Base-by-base conservation (phyloP, 2,888 invertebrate genomes). In the Teleogryllus oceanicus region DNA sequence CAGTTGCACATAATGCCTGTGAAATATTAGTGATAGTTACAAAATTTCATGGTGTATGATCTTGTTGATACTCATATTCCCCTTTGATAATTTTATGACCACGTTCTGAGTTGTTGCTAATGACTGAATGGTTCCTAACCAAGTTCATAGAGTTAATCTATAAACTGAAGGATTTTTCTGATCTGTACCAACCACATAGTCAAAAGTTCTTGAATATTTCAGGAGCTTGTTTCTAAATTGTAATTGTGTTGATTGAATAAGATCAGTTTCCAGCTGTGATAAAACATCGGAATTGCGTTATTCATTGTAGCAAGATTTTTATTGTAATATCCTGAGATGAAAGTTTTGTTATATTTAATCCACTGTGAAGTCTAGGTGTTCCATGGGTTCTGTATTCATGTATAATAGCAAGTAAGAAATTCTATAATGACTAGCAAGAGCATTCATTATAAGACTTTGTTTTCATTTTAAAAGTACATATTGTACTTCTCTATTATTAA, bases 31-130 rank as follows among this genome's bases (percentile, higher is more conserved):
- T 37, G 37, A 37, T 37, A 37, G 37, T 37, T 62, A n/a, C n/a
- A 62, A n/a, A 62, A 62, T 62, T 62, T n/a, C 62, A 62, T 62
- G n/a, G 62, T 62, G 62, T 62, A 62, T 62, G 62, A 62, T 62
- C 62, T 62, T 62, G 62, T 62, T 62, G n/a, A 62, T 18, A 18
- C 62, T 18, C n/a, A n/a, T 62, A 62, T 62, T 62, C n/a, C 62
- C n/a, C n/a, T 62, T 18, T 12, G 16, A 18, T 18, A 62, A 18
- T 62, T 62, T 62, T 18, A 18, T 18, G 62, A n/a, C 62, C 62
- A 62, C 13, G 62, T 62, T 62, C 62, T 62, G 62, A 62, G 62
- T 62, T 62, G 62, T 62, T 62, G 62, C 62, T 62, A 62, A 13
- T 62, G 62, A n/a, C 62, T 62, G 62, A 62, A 62, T 62, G 13